Conservation (phyloP, 2,888 invertebrate genomes). For the Phengaris arion region DNA sequence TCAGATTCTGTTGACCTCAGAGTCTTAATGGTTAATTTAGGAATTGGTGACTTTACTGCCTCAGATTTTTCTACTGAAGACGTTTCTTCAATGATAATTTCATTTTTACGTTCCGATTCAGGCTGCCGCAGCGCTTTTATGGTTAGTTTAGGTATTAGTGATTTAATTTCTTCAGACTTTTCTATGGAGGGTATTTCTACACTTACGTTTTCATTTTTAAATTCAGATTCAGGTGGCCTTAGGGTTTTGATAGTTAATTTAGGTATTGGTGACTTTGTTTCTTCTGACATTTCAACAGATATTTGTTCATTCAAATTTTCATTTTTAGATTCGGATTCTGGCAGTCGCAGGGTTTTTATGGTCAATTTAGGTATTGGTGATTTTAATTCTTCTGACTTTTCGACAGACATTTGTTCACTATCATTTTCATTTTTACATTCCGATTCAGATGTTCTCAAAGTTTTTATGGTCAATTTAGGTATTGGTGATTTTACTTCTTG, state of each 20-base stretch:
- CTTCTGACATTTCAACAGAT: background rate
- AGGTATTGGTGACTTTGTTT: background rate
- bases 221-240: background rate
- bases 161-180: slow-evolving; percentile 61
- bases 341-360: slow-evolving; percentile 2
- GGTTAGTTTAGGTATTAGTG: slow-evolving; percentile 67
- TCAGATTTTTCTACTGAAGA: slow-evolving; percentile 25
- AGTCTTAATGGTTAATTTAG: slow-evolving; percentile 6
- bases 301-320: background rate
- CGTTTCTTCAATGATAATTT: background rate
- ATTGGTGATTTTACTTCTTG: background rate
- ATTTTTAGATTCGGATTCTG: slow-evolving; percentile 40
- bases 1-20: slow-evolving; percentile 1
- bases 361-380: slow-evolving; percentile 10
- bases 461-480: slow-evolving; percentile 9
- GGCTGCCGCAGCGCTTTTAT: slow-evolving; percentile 59
- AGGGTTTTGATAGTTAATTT: slow-evolving; percentile 4
- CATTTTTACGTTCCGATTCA: slow-evolving; percentile 38
- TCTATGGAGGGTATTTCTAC: slow-evolving; percentile 35
- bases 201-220: background rate
- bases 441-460: background rate
- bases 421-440: slow-evolving; percentile 1
- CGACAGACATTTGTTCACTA: background rate
- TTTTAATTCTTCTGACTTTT: slow-evolving; percentile 1
- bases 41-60: background rate